A percentile compares a stretch with the other conserved stretches of the same genome.
These are phyloP conservation scores for Mythimna vitellina DNA, from an alignment of 2,888 invertebrate genomes.

Conservation along the genomic window DNA sequence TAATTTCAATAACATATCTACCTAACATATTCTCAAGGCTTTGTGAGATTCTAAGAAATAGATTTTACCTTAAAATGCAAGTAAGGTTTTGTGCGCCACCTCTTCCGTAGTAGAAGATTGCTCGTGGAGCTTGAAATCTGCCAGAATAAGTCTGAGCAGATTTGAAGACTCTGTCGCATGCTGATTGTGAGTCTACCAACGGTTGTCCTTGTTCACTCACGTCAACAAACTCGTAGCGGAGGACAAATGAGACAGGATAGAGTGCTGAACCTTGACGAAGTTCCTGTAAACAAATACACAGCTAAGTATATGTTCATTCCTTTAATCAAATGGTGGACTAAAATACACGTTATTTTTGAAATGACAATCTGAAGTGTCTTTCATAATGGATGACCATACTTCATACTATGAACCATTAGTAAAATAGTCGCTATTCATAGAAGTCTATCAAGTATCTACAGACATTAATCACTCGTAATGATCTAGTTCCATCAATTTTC, in stretches of 20 bases:
- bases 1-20: slow-evolving; percentile 47
- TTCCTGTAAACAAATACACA: slow-evolving; percentile 79
- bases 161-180: slow-evolving; percentile 92
- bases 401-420: slow-evolving; percentile 9
- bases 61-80: slow-evolving; percentile 92
- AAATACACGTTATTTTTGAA: not conserved
- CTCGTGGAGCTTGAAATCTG: slow-evolving; percentile 94
- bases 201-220: slow-evolving; percentile 92
- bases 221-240: slow-evolving; percentile 96
- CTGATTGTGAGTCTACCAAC: slow-evolving; percentile 90
- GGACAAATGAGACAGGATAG: slow-evolving; percentile 94
- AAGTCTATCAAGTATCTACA: slow-evolving; percentile 10
- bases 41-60: slow-evolving; percentile 7
- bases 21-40: slow-evolving; percentile 4
- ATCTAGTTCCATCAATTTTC: slow-evolving; percentile 19
- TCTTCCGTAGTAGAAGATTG: slow-evolving; percentile 95
- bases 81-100: slow-evolving; percentile 94
- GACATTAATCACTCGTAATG: slow-evolving; percentile 27
- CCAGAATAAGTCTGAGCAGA: slow-evolving; percentile 90
- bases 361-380: not conserved
- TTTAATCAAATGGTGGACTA: not conserved
- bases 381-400: slow-evolving; percentile 1
- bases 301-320: not conserved
- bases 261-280: slow-evolving; percentile 95
- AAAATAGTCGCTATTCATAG: slow-evolving; percentile 22